Evolutionary conservation across 2,888 invertebrate species (phyloP).

Genomic region (Cheilosia urbana): DNA sequence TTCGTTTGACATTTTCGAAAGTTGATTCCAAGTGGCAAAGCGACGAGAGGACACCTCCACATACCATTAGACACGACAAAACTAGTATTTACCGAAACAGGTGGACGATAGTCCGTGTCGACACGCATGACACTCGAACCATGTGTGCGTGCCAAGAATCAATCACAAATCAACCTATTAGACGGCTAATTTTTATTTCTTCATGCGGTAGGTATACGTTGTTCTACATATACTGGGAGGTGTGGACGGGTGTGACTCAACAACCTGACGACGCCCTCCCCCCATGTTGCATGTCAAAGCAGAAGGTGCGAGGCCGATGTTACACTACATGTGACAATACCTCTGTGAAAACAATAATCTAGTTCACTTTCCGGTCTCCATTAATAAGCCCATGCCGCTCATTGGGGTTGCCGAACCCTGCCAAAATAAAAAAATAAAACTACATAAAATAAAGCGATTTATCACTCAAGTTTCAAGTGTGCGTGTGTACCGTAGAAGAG

Average conservation of each 20-base stretch:
- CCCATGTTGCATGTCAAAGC: conserved; percentile 26
- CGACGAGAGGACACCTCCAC: neutral
- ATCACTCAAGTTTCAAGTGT: conserved; percentile 12
- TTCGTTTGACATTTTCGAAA: neutral
- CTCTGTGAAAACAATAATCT: conserved; percentile 1
- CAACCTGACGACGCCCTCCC: neutral
- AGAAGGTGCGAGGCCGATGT: conserved; percentile 25
- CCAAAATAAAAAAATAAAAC: conserved; percentile 11
- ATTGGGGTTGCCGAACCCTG: conserved; percentile 50
- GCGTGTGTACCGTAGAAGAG: conserved; percentile 4
- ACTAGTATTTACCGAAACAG: conserved; percentile 12
- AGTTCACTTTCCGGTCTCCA: neutral
- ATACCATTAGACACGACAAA: neutral
- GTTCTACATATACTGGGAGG: neutral
- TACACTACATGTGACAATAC: neutral
- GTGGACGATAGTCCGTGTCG: conserved; percentile 46
- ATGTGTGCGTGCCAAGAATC: conserved; percentile 58
- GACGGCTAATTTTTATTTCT: conserved; percentile 38
- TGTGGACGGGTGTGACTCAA: conserved; percentile 21
- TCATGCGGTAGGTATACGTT: neutral
- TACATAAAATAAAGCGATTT: conserved; percentile 19
- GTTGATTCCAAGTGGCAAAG: neutral
- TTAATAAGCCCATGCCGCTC: conserved; percentile 21
- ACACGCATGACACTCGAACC: conserved; percentile 45
- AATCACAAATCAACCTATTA: conserved; percentile 64